Evolutionary conservation across 2,113 vertebrate genomes (phyloP).

Genomic region (Rhynchomys soricoides): DNA sequence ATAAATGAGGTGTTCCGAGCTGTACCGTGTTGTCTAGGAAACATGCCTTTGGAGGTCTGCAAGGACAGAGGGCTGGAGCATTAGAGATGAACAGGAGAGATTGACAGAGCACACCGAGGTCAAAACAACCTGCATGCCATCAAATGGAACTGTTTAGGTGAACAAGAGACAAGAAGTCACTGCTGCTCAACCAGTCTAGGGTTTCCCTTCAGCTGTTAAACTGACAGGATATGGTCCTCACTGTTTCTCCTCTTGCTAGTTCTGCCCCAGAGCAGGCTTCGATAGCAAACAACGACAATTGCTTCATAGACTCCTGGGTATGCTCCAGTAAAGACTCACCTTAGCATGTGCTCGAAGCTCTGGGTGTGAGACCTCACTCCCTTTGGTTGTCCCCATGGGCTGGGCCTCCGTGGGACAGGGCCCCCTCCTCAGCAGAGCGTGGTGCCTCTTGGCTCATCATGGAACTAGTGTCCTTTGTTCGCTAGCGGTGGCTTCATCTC

Average conservation of each 20-base stretch:
- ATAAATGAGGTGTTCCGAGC: background rate
- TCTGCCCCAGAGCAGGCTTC: background rate
- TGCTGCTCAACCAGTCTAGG: background rate
- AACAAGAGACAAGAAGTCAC: background rate
- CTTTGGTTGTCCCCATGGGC: accelerated
- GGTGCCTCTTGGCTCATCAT: too few species aligned
- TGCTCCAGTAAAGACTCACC: accelerated
- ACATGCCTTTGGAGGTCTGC: slow-evolving; percentile 29
- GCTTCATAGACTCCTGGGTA: background rate
- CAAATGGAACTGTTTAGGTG: background rate
- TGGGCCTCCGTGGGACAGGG: accelerated
- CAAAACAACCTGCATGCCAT: background rate
- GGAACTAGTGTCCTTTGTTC: background rate
- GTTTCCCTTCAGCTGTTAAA: background rate
- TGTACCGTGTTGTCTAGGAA: slow-evolving; percentile 44
- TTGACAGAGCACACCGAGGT: background rate
- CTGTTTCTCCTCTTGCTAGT: background rate
- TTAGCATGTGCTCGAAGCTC: accelerated
- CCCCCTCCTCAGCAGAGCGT: background rate
- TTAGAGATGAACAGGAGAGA: background rate
- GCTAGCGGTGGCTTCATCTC: background rate
- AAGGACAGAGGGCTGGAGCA: background rate
- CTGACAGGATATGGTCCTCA: background rate
- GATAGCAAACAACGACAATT: accelerated
- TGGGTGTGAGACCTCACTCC: accelerated